Evolutionary conservation across 2,888 invertebrate species (phyloP).

Genomic region (Lycia hirtaria): DNA sequence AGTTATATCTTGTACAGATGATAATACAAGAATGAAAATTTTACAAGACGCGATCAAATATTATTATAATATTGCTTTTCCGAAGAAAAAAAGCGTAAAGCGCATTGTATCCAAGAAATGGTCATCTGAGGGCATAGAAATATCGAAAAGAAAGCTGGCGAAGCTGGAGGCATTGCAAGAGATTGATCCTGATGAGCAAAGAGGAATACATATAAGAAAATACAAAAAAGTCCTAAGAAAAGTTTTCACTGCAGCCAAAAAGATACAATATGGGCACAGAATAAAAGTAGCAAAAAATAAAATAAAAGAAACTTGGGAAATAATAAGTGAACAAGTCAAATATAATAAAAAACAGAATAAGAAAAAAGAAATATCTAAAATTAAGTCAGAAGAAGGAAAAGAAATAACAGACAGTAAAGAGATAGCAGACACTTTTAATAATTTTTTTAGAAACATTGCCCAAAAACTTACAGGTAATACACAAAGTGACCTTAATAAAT

Average conservation of each 20-base stretch:
- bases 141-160: not conserved
- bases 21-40: not conserved
- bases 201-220: not conserved
- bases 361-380: not conserved
- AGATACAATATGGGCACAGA: not conserved
- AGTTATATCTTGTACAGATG: not conserved
- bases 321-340: not conserved
- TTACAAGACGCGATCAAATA: not conserved
- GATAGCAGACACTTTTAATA: not conserved
- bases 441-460: slow-evolving; percentile 3
- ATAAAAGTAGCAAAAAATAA: not conserved
- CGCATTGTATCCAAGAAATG: not conserved
- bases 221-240: slow-evolving; percentile 4
- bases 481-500: not conserved
- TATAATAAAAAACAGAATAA: not conserved
- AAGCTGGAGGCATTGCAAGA: not conserved
- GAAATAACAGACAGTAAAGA: not conserved
- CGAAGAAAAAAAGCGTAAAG: not conserved
- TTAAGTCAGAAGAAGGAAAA: not conserved
- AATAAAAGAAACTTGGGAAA: slow-evolving; percentile 2
- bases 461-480: not conserved
- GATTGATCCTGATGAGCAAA: not conserved
- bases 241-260: not conserved
- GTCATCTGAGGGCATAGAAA: not conserved
- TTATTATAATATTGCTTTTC: slow-evolving; percentile 1